Percentiles rank a stretch among this genome's conserved stretches.
These are phyloP conservation scores for Digitonthophagus gazella DNA, from an alignment of 2,888 invertebrate species.

Conservation along the genomic window DNA sequence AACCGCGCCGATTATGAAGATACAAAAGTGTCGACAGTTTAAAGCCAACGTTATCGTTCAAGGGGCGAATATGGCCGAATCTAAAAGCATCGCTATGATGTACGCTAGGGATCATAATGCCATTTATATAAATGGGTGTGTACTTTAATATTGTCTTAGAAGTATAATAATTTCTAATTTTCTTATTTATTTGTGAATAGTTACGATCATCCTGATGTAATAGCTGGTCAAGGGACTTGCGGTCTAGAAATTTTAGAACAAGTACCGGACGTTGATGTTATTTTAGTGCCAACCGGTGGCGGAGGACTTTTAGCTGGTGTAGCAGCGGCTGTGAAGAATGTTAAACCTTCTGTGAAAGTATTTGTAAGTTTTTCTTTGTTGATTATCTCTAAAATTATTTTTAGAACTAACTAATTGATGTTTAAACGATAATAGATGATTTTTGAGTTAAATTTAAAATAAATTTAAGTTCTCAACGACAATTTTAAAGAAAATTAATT, in stretches of 20 bases:
- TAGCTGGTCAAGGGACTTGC: constrained; percentile 89
- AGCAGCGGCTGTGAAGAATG: constrained; percentile 80
- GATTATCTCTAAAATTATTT: too few relatives aligned
- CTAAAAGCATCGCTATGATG: constrained; percentile 74
- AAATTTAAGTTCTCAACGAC: neutral
- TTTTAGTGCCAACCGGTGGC: constrained; percentile 86
- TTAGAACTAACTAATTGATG: too few relatives aligned
- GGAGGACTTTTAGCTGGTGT: constrained; percentile 85
- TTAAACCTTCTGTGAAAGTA: constrained; percentile 76
- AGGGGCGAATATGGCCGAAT: constrained; percentile 81
- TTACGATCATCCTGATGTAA: constrained; percentile 87
- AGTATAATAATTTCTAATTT: neutral
- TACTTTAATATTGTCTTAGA: constrained; percentile 45
- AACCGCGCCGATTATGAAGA: constrained; percentile 94
- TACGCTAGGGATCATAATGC: constrained; percentile 68
- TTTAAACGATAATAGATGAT: too few relatives aligned
- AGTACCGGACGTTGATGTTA: constrained; percentile 78
- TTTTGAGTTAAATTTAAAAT: neutral
- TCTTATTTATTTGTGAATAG: too few relatives aligned
- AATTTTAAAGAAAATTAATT: neutral
- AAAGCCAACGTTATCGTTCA: constrained; percentile 82
- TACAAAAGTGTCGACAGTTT: constrained; percentile 80
- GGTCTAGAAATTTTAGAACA: constrained; percentile 88
- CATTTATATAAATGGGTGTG: constrained; percentile 90
- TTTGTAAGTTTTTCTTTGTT: constrained; percentile 50